A percentile compares a stretch with the other conserved stretches of the same genome.
These are phyloP conservation scores for Noctua janthina DNA, from an alignment of 2,888 invertebrate species.

Conservation along the genomic window DNA sequence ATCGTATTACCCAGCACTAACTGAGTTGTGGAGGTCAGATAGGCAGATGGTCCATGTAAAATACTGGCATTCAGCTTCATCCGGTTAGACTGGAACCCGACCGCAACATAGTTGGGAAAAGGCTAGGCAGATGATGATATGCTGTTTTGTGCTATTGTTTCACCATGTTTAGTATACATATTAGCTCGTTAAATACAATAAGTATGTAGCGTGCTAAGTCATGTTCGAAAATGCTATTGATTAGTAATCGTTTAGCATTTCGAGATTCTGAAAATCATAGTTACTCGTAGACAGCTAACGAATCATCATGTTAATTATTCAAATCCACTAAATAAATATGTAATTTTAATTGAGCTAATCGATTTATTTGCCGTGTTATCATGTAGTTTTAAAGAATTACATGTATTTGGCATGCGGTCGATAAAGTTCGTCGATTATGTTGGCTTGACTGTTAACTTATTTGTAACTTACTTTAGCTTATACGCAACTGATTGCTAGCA, in stretches of 20 bases:
- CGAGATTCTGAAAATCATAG: constrained; percentile 18
- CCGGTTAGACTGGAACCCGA: too few relatives aligned
- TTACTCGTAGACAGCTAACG: background rate
- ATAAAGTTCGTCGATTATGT: background rate
- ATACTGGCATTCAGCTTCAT: too few relatives aligned
- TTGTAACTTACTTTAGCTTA: constrained; percentile 13
- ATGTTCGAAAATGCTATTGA: constrained; percentile 13
- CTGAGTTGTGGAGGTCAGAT: too few relatives aligned
- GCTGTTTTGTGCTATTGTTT: background rate
- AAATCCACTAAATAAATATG: background rate
- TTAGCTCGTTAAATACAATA: background rate
- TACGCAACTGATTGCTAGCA: constrained; percentile 35
- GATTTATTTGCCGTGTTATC: background rate
- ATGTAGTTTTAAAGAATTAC: constrained; percentile 16
- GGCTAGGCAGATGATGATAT: background rate
- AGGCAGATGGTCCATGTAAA: too few relatives aligned
- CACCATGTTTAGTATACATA: background rate
- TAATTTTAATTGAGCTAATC: constrained; percentile 34
- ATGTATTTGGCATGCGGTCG: constrained; percentile 1
- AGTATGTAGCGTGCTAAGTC: background rate
- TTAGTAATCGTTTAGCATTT: constrained; percentile 13
- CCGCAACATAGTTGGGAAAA: too few relatives aligned
- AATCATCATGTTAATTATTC: constrained; percentile 25
- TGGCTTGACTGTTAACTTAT: constrained; percentile 2
- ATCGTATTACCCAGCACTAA: too few relatives aligned